Base-by-base conservation (phyloP, 2,113 vertebrate genomes). In the Pogonocichla stellata region DNA sequence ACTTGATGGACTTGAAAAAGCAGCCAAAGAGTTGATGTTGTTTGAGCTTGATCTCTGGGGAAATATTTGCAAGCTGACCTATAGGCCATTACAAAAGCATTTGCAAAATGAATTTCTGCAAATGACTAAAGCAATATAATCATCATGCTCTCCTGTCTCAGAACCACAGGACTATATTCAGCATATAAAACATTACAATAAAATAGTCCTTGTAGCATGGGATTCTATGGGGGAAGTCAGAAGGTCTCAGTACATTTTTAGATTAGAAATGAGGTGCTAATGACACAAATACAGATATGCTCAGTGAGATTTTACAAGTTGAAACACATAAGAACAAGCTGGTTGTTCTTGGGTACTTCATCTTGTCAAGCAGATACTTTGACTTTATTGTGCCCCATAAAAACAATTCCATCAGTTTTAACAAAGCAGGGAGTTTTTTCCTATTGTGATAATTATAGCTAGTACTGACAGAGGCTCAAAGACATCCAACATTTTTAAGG, bases 41-140 rank as follows among this genome's bases (percentile, higher is more conserved):
- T 98, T 97, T 86, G 45, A 95, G 67, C 95, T 92, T 91, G 88
- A 95, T 95, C 88, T 90, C 80, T 65, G 79, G 87, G 67, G 94
- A 69, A 94, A 91, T 94, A 95, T 94, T 93, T 95, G 75, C 81
- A 72, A 60, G 45, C 57, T 86, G 79, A 94, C 95, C 97, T 95
- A 97, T 60, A 93, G 95, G 94, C 97, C 97, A 97, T 97, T 96
- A 97, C 95, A 98, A 97, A 98, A 96, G 96, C 98, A 98, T 97
- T 88, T 94, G 95, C 95, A 98, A 98, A 98, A 97, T 96, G 34
- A 96, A 97, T 97, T 98, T 98, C 95, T 91, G 94, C 95, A 97
- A 98, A 97, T 96, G 98, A 96, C 96, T 97, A 89, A 96, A 97
- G 89, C 96, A 98, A 98, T 93, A 90, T 94, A 96, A 96, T 92